Base-by-base conservation (phyloP, 2,888 invertebrate genomes). In the Aphodius sticticus region DNA sequence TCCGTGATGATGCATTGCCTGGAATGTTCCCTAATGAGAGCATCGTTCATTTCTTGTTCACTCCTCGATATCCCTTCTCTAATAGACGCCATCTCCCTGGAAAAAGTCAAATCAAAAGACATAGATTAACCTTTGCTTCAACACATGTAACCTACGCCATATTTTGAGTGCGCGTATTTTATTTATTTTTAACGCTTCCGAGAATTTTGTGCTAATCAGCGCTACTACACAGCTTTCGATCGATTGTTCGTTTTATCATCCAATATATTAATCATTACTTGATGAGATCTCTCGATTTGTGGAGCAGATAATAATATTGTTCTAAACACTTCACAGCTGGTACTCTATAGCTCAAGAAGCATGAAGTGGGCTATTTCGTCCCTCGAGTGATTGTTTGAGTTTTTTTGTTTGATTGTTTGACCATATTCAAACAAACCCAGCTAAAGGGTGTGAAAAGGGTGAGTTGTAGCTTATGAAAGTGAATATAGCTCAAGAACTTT, bases 1-100 rank as follows among this genome's bases (percentile, higher is more conserved):
- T 95, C 95, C 0, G 95, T 94, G 81, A 93, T 90, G 70, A 95
- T 90, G 16, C 93, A 91, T 81, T 92, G 92, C 82, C 93, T 93
- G 81, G 93, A 93, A 75, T 93, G 91, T 3, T 90, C 90, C 69
- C 92, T 89, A 26, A 84, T 83, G 88, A 91, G 90, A 4, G 90
- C 89, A 80, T 89, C 89, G 84, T 92, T 92, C 74, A 93, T 88
- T 74, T 88, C 84, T 76, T 90, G 89, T 70, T 76, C 80, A 76
- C 69, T 76, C 76, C 70, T 77, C 0, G 81, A 70, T 53, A 81
- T 70, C 12, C 72, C 72, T 6, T 77, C 76, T 77, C 82, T 90
- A 14, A 92, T 89, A 76, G 90, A 88, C 79, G 89, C 87, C 74
- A 91, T 90, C 86, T 93, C 93, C 82, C 93, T 93, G 88, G 26